These are phyloP conservation scores for Xerus inauris DNA, from an alignment of 2,113 vertebrate genomes.

Conservation along the genomic window DNA sequence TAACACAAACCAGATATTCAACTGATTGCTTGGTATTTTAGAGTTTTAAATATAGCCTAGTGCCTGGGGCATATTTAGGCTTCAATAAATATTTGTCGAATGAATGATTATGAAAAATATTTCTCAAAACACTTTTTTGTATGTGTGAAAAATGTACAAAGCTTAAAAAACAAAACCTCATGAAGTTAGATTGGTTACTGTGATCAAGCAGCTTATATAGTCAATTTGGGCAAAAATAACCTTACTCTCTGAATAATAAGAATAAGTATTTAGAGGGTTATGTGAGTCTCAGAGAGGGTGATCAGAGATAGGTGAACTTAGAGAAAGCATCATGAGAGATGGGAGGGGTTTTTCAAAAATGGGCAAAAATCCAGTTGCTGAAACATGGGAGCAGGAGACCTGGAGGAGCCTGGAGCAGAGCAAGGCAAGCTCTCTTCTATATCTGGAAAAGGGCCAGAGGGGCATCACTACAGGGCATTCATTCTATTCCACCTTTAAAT, in stretches of 20 bases:
- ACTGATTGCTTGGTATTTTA: conserved; percentile 6
- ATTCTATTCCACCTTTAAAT: background rate
- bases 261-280: background rate
- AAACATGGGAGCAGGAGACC: background rate
- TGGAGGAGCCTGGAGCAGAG: background rate
- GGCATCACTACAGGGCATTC: rapidly evolving
- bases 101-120: conserved; percentile 33
- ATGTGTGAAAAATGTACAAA: background rate
- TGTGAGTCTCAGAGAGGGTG: background rate
- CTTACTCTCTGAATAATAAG: background rate
- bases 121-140: background rate
- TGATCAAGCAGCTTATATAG: background rate
- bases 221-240: background rate
- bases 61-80: background rate
- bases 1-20: conserved; percentile 38
- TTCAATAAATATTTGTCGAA: conserved; percentile 34
- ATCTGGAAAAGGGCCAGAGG: background rate
- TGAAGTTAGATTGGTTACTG: background rate
- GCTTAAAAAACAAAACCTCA: background rate
- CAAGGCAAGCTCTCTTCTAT: too few relatives aligned
- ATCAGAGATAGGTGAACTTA: background rate
- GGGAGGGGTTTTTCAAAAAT: background rate
- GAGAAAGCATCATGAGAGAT: background rate
- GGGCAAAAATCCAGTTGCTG: background rate
- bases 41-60: conserved; percentile 39